phyloP scores from a whole-genome alignment of 2,888 invertebrate species.

The Nemoura dubitans region DNA sequence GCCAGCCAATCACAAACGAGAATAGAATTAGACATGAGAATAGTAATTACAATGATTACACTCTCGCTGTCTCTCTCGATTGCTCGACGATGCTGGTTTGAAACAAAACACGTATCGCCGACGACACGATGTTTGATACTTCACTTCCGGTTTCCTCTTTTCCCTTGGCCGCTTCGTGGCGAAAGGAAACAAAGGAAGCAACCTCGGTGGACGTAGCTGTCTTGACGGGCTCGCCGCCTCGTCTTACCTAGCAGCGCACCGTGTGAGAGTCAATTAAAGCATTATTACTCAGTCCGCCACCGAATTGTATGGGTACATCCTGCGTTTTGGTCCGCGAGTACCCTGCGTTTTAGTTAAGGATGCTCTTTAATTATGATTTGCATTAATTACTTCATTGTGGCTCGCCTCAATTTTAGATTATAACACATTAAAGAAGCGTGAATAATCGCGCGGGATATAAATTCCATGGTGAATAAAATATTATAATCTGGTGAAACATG shows the following conservation, averaged over 20 bases:
- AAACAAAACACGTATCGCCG: slow-evolving; percentile 20
- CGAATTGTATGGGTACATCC: slow-evolving; percentile 28
- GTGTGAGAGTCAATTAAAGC: slow-evolving; percentile 22
- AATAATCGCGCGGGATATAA: background rate
- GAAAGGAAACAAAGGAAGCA: slow-evolving; percentile 18
- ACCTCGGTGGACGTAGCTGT: background rate
- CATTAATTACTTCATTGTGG: background rate
- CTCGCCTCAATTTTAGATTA: background rate
- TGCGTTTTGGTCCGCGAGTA: background rate
- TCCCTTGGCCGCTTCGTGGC: background rate
- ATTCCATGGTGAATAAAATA: background rate
- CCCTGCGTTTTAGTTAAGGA: background rate
- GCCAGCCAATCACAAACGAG: slow-evolving; percentile 15
- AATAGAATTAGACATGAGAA: slow-evolving; percentile 21
- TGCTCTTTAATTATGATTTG: slow-evolving; percentile 12
- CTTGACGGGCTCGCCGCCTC: background rate
- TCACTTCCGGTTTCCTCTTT: slow-evolving; percentile 27
- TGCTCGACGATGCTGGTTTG: background rate
- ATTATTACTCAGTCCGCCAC: slow-evolving; percentile 13
- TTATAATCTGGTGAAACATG: background rate
- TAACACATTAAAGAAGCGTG: slow-evolving; percentile 4
- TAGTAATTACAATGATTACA: slow-evolving; percentile 25
- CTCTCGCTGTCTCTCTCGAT: background rate
- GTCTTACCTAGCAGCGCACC: background rate
- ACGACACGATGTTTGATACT: slow-evolving; percentile 24